phyloP scores from a whole-genome alignment of 2,888 invertebrate species.

The Oxycera nigricornis region DNA sequence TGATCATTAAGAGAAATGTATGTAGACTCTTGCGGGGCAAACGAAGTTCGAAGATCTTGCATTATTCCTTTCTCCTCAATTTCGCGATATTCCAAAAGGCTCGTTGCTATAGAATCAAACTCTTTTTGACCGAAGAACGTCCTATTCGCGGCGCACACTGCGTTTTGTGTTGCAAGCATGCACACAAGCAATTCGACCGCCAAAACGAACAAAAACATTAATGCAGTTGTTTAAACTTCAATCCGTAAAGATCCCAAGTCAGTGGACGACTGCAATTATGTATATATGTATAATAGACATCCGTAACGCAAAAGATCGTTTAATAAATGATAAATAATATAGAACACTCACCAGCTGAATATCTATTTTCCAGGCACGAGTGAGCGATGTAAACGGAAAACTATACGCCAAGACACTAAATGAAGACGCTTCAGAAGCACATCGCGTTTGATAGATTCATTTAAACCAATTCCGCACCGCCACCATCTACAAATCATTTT shows the following conservation, averaged over 20 bases:
- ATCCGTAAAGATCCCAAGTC: neutral
- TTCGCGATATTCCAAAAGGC: conserved; percentile 56
- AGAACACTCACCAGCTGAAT: neutral
- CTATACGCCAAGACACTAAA: neutral
- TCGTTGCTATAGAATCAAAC: conserved; percentile 55
- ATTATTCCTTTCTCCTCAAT: conserved; percentile 68
- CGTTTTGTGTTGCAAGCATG: conserved; percentile 47
- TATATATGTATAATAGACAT: conserved; percentile 49
- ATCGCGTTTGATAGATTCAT: neutral
- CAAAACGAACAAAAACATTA: conserved; percentile 59
- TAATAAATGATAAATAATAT: too few species aligned
- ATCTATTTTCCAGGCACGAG: neutral
- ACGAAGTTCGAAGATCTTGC: conserved; percentile 70
- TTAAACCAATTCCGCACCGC: conserved; percentile 8
- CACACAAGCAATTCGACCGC: conserved; percentile 57
- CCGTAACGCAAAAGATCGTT: neutral
- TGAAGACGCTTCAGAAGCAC: neutral
- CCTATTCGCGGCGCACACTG: neutral
- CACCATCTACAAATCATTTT: neutral
- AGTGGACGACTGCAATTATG: conserved; percentile 46
- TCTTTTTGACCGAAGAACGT: conserved; percentile 55
- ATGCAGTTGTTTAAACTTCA: conserved; percentile 47
- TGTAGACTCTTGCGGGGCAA: conserved; percentile 66
- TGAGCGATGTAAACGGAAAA: neutral
- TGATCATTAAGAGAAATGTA: conserved; percentile 60